Evolutionary conservation across 2,113 vertebrate species (phyloP).

Genomic region (Gnathonemus echidnorhynchus): DNA sequence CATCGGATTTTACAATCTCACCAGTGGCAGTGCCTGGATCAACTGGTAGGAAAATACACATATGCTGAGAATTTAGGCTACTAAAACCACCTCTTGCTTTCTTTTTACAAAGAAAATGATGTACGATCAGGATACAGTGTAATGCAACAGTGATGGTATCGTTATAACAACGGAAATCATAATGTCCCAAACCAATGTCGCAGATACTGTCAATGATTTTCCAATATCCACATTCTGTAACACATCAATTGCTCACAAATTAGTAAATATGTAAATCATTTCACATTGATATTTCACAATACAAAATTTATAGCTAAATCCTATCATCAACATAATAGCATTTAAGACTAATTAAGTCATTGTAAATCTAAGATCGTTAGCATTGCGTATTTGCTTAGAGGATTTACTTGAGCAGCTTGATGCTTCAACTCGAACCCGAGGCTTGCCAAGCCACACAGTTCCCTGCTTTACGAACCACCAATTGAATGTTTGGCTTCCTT

Average conservation of each 20-base stretch:
- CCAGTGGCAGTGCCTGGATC: not conserved
- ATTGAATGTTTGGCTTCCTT: not conserved
- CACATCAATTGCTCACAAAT: not conserved
- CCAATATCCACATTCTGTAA: not conserved
- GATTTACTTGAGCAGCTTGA: not conserved
- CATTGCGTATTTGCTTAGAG: not conserved
- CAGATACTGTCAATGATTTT: not conserved
- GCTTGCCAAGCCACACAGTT: not conserved
- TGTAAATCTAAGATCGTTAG: not conserved
- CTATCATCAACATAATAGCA: not conserved
- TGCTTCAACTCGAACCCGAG: not conserved
- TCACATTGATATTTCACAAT: not conserved
- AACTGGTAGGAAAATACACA: not conserved
- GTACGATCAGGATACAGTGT: not conserved
- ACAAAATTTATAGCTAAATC: not conserved
- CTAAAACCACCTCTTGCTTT: not conserved
- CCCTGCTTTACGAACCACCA: not conserved
- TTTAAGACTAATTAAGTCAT: not conserved
- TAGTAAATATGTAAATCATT: not conserved
- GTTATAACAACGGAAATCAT: not conserved
- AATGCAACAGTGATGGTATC: not conserved
- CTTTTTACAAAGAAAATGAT: not conserved
- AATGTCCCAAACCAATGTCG: not conserved
- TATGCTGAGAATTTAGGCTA: not conserved
- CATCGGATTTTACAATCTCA: not conserved